phyloP scores from a whole-genome alignment of 1,140 invertebrate genomes.

The Meloidogyne floridensis region DNA sequence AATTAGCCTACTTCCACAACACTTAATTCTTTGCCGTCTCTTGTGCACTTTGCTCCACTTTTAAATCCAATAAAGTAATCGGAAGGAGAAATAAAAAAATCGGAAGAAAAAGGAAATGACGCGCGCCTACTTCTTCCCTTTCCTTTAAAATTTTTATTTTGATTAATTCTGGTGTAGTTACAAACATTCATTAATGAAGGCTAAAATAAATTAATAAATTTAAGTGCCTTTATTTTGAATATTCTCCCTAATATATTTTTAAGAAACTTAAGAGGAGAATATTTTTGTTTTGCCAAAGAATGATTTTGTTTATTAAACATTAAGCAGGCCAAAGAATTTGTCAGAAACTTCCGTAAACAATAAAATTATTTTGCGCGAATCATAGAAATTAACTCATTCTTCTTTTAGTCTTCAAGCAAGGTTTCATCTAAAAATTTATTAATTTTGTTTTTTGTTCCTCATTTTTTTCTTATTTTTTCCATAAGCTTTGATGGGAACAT shows the following conservation, averaged over 20 bases:
- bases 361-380: not conserved
- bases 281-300: not conserved
- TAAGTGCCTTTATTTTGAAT: conserved; percentile 7
- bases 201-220: not conserved
- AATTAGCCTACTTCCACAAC: not conserved
- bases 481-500: not conserved
- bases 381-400: too few relatives aligned
- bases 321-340: too few relatives aligned
- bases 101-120: not conserved
- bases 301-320: too few relatives aligned
- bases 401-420: too few relatives aligned
- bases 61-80: conserved; percentile 9
- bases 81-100: not conserved
- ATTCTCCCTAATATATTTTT: not conserved
- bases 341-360: not conserved
- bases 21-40: not conserved
- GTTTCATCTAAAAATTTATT: too few relatives aligned
- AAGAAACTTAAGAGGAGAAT: not conserved
- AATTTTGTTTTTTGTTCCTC: not conserved
- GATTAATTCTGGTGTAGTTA: not conserved
- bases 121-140: not conserved
- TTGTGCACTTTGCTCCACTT: conserved; percentile 8
- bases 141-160: not conserved
- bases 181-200: conserved; percentile 3
- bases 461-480: not conserved